These are phyloP conservation scores for Litocranius walleri DNA, from an alignment of 2,113 vertebrate genomes.

Conservation along the genomic window DNA sequence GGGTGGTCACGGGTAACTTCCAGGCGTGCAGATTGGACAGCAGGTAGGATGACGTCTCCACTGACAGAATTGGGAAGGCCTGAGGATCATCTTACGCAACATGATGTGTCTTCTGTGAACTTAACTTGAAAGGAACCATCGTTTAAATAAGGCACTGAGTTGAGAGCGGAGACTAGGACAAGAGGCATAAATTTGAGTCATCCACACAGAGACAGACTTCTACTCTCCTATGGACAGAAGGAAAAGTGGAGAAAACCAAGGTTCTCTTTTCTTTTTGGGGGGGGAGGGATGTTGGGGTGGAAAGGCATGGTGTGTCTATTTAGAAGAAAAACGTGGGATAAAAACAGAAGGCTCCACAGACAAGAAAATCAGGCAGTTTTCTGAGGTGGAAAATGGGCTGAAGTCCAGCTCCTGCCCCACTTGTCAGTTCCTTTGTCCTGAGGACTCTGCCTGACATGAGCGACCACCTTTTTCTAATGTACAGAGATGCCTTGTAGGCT, in stretches of 20 bases:
- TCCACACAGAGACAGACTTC: not conserved
- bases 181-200: not conserved
- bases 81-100: not conserved
- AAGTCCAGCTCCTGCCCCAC: not conserved
- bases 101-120: not conserved
- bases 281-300: not conserved
- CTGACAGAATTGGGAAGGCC: not conserved
- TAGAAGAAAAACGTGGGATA: conserved; percentile 51
- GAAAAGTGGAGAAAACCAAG: not conserved
- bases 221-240: not conserved
- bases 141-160: not conserved
- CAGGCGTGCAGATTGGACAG: not conserved
- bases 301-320: not conserved
- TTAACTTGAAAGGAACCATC: not conserved
- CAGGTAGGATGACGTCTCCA: not conserved
- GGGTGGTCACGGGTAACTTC: not conserved
- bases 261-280: not conserved
- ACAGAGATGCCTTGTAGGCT: not conserved
- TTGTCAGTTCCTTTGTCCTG: not conserved
- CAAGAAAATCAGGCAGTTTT: conserved; percentile 35
- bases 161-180: not conserved
- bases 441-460: not conserved
- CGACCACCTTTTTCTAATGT: not conserved
- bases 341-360: conserved; percentile 46
- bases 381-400: not conserved